Conservation (phyloP, 37 sponge, comb jelly and placozoan genomes). For the Oopsacas minuta region DNA sequence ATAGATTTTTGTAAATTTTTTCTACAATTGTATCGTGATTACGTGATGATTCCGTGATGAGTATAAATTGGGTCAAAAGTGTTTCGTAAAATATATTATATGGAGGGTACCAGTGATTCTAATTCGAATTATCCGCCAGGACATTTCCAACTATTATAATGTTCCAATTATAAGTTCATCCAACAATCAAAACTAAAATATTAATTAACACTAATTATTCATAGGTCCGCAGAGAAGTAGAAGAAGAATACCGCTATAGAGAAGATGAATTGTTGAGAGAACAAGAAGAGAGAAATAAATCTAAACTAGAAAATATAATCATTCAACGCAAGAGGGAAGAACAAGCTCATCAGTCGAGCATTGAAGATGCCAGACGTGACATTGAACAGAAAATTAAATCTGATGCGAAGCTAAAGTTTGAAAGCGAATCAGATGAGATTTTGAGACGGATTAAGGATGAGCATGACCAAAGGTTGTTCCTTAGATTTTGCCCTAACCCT, state of each 20-base stretch:
- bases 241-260: background rate
- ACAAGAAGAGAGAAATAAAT: constrained; percentile 2
- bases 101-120: too few species aligned
- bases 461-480: constrained; percentile 9
- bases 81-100: too few species aligned
- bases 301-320: constrained; percentile 12
- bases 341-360: background rate
- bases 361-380: background rate
- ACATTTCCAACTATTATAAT: too few species aligned
- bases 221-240: constrained; percentile 15
- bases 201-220: background rate
- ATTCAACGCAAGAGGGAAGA: background rate
- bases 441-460: constrained; percentile 22
- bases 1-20: too few species aligned
- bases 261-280: background rate
- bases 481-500: too few species aligned
- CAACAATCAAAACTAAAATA: background rate
- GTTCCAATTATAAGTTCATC: background rate
- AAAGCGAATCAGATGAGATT: constrained; percentile 24
- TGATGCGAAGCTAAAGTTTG: constrained; percentile 20
- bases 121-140: too few species aligned
- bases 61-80: too few species aligned
- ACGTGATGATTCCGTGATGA: too few species aligned
- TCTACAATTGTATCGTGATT: too few species aligned
- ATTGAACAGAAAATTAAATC: background rate